Conservation (phyloP, 2,888 invertebrate species). For the Tenthredo scrophulariae region DNA sequence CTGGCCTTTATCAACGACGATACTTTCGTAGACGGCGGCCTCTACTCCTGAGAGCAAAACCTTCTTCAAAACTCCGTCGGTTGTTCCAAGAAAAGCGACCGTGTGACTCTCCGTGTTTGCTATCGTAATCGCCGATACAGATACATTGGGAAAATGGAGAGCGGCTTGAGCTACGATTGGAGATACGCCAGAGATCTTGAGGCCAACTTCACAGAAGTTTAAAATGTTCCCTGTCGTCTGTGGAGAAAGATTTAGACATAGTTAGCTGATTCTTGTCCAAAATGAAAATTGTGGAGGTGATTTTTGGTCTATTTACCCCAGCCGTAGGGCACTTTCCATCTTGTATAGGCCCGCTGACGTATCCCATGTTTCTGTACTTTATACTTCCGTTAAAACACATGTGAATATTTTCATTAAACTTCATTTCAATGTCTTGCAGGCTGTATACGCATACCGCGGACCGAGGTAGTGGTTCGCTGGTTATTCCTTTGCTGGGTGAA, state of each 20-base stretch:
- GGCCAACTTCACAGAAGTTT: conserved; percentile 94
- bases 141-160: conserved; percentile 88
- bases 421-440: conserved; percentile 92
- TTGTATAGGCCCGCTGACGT: conserved; percentile 93
- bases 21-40: conserved; percentile 92
- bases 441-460: conserved; percentile 97
- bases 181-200: conserved; percentile 94
- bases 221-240: conserved; percentile 93
- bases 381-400: conserved; percentile 98
- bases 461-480: conserved; percentile 89
- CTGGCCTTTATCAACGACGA: conserved; percentile 89
- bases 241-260: background rate
- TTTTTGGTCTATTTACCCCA: conserved; percentile 81
- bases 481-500: conserved; percentile 93
- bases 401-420: conserved; percentile 97
- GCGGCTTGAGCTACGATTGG: conserved; percentile 90
- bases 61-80: conserved; percentile 92
- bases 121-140: conserved; percentile 91
- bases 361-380: conserved; percentile 94
- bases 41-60: conserved; percentile 86
- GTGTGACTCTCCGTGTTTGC: conserved; percentile 95
- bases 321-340: conserved; percentile 94
- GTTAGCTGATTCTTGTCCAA: conserved; percentile 4
- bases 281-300: conserved; percentile 2
- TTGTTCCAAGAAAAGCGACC: conserved; percentile 95